Base-by-base conservation (phyloP, 2,888 invertebrate genomes). In the Yponomeuta evonymella region DNA sequence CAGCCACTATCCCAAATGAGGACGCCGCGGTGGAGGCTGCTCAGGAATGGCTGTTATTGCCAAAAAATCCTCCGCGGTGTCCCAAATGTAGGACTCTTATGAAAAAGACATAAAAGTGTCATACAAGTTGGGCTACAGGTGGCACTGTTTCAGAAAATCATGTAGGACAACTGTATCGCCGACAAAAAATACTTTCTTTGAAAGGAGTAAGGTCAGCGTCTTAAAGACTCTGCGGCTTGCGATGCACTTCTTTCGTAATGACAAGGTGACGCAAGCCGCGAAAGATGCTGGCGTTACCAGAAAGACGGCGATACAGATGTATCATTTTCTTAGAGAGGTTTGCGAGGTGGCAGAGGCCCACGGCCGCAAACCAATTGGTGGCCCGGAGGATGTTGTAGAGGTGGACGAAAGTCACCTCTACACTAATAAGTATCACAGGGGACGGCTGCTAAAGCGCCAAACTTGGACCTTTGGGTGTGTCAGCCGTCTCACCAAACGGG, bases 401-500 rank as follows among this genome's bases (percentile, higher is more conserved):
- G 43, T 67, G 11, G 67, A 67, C 15, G 67, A 67, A 48, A 67
- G 6, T 5, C 67, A 67, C 43, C 67, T 67, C 15, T 67, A 43
- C 23, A 67, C 67, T 1, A 30, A 36, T 2, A 67, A 67, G 11
- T 67, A 36, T 36, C 36, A 67, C 36, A 3, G 67, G 6, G 51
- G 68, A 2, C 10, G 68, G 2, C 15, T 68, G 2, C 68, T 68
- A 9, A 10, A 29, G 4, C 2, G 48, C 9, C 68, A 68, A 11
- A 68, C 68, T 4, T 68, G 68, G 68, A 2, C 51, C n/a, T 68
- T 68, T 48, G 68, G 63, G 23, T 67, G 67, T 15, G 5, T 67
- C 2, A 67, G 67, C 29, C 67, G 67, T 4, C 9, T 12, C 3
- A 33, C 29, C 2, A 33, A 33, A 15, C 2, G 30, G 4, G 9